Base-by-base conservation (phyloP, 2,113 vertebrate genomes). In the Strigops habroptila region DNA sequence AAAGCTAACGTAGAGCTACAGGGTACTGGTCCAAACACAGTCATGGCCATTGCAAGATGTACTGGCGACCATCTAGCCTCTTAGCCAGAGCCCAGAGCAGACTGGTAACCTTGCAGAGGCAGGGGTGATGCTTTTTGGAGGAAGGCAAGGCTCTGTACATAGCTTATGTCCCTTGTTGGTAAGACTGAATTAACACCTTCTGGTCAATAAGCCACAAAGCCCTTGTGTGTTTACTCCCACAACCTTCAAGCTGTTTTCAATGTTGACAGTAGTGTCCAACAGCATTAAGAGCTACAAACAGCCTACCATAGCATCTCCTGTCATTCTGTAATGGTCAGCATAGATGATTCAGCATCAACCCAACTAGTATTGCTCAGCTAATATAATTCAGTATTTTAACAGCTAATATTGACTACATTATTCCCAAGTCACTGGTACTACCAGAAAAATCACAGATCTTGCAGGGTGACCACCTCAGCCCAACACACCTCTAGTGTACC, bases 1-100 rank as follows among this genome's bases (percentile, higher is more conserved):
- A 52, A 30, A 41, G 6, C 22, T 52, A 67, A 62, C 0, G 0
- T 1, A 65, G 33, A 86, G 9, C 52, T 60, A 51, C 0, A 3
- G 15, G 27, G 18, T n/a, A 5, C 28, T 19, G 37, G 22, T 70
- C 53, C 63, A 88, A 82, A 77, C 0, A 1, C 24, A 63, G 44
- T 4, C 3, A 0, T 17, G 43, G 59, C 14, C 48, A 41, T 6
- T 30, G 46, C 4, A 4, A 83, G 17, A 63, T 18, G 33, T 27
- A 43, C 1, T 14, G 24, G 31, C 8, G 51, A 21, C 22, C 33
- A 49, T 28, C 7, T 8, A 69, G n/a, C 25, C 28, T 28, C 37
- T 41, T 73, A 64, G 28, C 28, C 77, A 82, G 31, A 82, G 59
- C 18, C 59, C 63, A 65, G 25, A 46, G 52, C 9, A 70, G 19